Evolutionary conservation across 2,888 invertebrate genomes (phyloP), one percentile per base, ranked within the genome.

Genomic region (Odontomyia ornata): DNA sequence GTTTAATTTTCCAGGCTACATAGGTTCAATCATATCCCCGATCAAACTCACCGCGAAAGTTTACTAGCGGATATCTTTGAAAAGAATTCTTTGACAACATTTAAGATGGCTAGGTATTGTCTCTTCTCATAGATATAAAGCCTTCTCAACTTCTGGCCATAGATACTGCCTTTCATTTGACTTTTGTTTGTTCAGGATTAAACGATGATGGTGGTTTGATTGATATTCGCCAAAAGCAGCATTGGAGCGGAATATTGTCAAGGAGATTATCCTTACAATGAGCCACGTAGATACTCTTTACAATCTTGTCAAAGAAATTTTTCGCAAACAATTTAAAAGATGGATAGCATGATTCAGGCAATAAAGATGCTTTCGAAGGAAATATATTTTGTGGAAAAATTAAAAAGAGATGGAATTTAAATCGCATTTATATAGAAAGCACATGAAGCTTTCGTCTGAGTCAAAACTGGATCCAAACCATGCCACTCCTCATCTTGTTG

Each of bases 111-210:
- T 13, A 15, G 23, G 60, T 60, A 11, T 60, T 13, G 18, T n/a
- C n/a, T 65, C 47, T 47, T 25, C 25, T 69, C 21, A 13, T 47
- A 47, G 47, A 47, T 5, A 15, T 28, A 28, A 2, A 15, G 11
- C 43, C 9, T 9, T 28, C 47, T 25, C 36, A 36, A 36, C 71
- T 72, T 72, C 47, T 13, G 71, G 71, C 71, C 47, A 72, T 21
- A 43, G 57, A 73, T 73, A 43, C 47, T 43, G 27, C 69, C 23
- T 43, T 18, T 21, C 5, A 9, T 60, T 60, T 73, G 43, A 43
- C 30, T 73, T 21, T 57, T 73, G 73, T 73, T 73, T 28, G 60
- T 57, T 57, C 57, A 73, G 73, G 73, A 73, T 57, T 73, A 60
- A 73, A 25, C 43, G 43, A 11, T 60, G 69, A 47, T 60, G 60